Conservation (phyloP, 1,140 invertebrate genomes). For the Meloidogyne floridensis region DNA sequence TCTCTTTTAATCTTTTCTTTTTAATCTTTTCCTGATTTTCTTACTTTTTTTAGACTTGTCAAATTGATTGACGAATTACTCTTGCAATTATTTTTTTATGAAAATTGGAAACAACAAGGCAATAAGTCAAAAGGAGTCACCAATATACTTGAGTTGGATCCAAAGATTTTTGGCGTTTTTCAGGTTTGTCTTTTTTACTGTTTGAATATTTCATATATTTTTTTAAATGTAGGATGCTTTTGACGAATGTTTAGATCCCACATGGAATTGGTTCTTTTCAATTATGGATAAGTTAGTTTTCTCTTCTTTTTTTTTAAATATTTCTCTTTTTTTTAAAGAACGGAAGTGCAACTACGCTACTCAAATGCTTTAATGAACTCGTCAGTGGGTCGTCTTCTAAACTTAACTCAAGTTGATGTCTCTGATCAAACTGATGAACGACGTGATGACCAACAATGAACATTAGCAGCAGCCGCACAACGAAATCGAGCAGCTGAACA, state of each 20-base stretch:
- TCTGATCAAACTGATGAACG: neutral
- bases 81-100: conserved; percentile 40
- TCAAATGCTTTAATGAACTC: conserved; percentile 83
- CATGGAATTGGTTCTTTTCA: conserved; percentile 94
- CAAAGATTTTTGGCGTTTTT: conserved; percentile 37
- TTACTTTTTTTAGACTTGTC: conserved; percentile 32
- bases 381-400: conserved; percentile 67
- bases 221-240: conserved; percentile 72
- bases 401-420: neutral
- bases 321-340: conserved; percentile 69
- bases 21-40: conserved; percentile 33
- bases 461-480: neutral
- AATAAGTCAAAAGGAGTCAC: conserved; percentile 32
- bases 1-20: too few relatives aligned
- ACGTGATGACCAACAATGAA: conserved; percentile 13
- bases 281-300: conserved; percentile 80
- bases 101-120: conserved; percentile 23
- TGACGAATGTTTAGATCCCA: conserved; percentile 83
- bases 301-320: neutral
- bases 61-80: conserved; percentile 56
- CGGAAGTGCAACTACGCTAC: conserved; percentile 91
- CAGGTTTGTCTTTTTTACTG: conserved; percentile 30
- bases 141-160: conserved; percentile 31
- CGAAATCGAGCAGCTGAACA: conserved; percentile 16
- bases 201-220: conserved; percentile 6